Evolutionary conservation across 2,797 vertebrate species (phyloP).

Genomic region (Peromyscus attwateri): DNA sequence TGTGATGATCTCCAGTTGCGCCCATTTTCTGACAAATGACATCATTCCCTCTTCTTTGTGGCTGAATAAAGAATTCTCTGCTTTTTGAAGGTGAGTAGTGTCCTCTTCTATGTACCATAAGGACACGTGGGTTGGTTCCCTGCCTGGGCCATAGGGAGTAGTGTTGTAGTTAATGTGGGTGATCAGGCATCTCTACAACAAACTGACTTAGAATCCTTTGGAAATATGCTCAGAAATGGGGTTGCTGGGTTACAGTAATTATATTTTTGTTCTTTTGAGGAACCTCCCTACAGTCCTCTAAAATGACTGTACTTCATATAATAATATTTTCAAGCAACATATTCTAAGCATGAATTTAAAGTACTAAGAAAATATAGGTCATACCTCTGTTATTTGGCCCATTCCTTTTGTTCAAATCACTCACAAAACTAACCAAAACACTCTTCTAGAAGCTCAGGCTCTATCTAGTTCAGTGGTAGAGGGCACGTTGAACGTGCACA

Average conservation of each 20-base stretch:
- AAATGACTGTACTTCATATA: background rate
- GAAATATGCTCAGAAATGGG: too few relatives aligned
- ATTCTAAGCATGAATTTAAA: conserved; percentile 38
- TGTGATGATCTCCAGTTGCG: background rate
- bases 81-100: background rate
- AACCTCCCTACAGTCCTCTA: background rate
- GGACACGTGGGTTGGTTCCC: too few relatives aligned
- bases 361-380: background rate
- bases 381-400: background rate
- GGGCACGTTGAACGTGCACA: background rate
- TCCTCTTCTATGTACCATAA: background rate
- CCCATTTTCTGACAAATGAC: background rate
- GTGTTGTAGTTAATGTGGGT: background rate
- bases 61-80: background rate
- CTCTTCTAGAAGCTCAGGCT: background rate
- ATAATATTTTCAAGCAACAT: background rate
- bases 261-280: background rate
- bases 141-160: background rate
- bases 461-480: background rate
- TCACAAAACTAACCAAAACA: conserved; percentile 53
- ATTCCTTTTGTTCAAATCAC: conserved; percentile 23
- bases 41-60: background rate
- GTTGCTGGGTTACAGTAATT: background rate
- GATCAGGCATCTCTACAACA: background rate
- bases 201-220: background rate